Evolutionary conservation across 2,113 vertebrate genomes (phyloP).

Genomic region (Vulpes ferrilata): DNA sequence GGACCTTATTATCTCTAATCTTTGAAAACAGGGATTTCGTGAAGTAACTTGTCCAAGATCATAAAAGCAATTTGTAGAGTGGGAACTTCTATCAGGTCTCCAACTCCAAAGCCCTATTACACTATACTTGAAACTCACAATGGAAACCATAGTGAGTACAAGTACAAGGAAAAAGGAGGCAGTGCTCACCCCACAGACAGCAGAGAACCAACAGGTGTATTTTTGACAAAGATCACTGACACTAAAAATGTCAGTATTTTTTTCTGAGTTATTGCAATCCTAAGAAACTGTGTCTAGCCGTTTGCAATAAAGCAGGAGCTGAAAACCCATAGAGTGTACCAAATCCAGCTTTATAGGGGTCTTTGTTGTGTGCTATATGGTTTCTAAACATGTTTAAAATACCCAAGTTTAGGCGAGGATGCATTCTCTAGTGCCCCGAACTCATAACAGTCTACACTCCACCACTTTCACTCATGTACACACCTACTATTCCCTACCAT

Average conservation of each 20-base stretch:
- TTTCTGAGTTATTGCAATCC: conserved; percentile 24
- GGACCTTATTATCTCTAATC: not conserved
- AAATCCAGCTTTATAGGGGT: not conserved
- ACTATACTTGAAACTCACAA: not conserved
- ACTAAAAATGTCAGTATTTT: not conserved
- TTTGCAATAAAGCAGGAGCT: not conserved
- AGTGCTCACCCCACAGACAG: not conserved
- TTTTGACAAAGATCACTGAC: not conserved
- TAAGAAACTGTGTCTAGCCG: conserved; percentile 19
- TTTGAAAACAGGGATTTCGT: not conserved
- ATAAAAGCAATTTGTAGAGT: not conserved
- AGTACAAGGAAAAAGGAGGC: not conserved
- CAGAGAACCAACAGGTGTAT: not conserved
- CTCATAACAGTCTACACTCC: not conserved
- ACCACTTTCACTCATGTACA: not conserved
- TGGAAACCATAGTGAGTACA: not conserved
- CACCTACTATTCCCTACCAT: not conserved
- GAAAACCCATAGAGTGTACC: not conserved
- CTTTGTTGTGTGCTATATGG: conserved; percentile 12
- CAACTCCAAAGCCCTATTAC: not conserved
- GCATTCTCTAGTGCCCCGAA: not conserved
- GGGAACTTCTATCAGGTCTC: not conserved
- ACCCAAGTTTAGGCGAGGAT: not conserved
- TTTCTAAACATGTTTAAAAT: not conserved
- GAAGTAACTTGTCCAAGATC: not conserved